Evolutionary conservation across 1,140 invertebrate species (phyloP).

Genomic region (Helicorthomorpha holstii): DNA sequence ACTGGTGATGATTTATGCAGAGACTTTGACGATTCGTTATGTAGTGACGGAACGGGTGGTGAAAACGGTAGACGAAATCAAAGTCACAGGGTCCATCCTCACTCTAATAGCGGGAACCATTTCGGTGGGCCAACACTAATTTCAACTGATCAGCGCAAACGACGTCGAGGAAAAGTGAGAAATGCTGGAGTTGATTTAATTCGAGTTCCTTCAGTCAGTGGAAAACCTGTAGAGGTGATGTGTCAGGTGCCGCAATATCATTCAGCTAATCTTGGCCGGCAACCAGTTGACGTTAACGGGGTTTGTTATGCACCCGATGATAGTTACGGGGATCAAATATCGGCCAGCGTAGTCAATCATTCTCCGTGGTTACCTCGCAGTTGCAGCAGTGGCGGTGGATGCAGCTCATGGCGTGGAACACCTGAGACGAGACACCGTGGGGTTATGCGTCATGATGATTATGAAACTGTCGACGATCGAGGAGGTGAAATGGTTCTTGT

Average conservation of each 20-base stretch:
- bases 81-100: too few species aligned
- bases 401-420: not conserved
- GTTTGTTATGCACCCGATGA: not conserved
- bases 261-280: not conserved
- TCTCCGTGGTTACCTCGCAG: not conserved
- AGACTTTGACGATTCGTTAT: slow-evolving; percentile 11
- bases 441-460: not conserved
- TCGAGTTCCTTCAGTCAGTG: not conserved
- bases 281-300: not conserved
- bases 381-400: not conserved
- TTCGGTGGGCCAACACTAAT: not conserved
- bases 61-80: too few species aligned
- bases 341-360: not conserved
- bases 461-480: not conserved
- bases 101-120: too few species aligned
- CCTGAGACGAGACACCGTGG: not conserved
- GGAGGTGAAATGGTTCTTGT: not conserved
- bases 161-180: not conserved
- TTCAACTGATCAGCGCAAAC: not conserved
- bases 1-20: slow-evolving; percentile 14
- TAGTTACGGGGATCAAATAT: not conserved
- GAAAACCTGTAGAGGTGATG: not conserved
- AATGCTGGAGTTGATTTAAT: not conserved
- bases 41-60: too few species aligned
- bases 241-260: not conserved